Conservation (phyloP, 2,113 vertebrate species). For the Recurvirostra avosetta region DNA sequence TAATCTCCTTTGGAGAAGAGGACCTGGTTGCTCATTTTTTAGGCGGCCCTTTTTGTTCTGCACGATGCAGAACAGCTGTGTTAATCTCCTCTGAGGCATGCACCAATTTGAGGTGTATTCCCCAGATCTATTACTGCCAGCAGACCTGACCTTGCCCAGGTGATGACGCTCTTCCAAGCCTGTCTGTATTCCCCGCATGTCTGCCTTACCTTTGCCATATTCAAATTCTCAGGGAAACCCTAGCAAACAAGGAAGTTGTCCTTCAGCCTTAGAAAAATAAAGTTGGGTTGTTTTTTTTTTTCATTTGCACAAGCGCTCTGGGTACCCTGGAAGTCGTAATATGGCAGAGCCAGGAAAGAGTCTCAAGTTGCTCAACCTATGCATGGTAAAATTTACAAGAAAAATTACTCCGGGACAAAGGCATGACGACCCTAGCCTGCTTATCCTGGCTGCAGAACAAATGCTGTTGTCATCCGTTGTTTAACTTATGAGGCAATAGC, state of each 20-base stretch:
- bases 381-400: conserved; percentile 60
- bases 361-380: conserved; percentile 21
- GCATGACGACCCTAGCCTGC: conserved; percentile 69
- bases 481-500: conserved; percentile 58
- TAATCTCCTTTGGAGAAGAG: background rate
- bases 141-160: background rate
- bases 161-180: background rate
- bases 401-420: conserved; percentile 46
- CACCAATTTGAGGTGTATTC: background rate
- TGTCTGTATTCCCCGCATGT: background rate
- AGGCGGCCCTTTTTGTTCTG: background rate
- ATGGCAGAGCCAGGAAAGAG: conserved; percentile 27
- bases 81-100: background rate
- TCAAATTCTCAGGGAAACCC: background rate
- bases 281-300: background rate
- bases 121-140: background rate
- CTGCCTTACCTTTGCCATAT: background rate
- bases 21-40: background rate
- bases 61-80: background rate
- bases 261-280: conserved; percentile 17
- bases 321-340: background rate
- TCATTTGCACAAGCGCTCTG: conserved; percentile 7
- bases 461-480: background rate
- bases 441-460: conserved; percentile 65
- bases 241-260: conserved; percentile 32